Percentiles rank a stretch among this genome's conserved stretches.
Evolutionary conservation across 1,140 invertebrate genomes (phyloP).

Genomic region (Holotrichia oblita): DNA sequence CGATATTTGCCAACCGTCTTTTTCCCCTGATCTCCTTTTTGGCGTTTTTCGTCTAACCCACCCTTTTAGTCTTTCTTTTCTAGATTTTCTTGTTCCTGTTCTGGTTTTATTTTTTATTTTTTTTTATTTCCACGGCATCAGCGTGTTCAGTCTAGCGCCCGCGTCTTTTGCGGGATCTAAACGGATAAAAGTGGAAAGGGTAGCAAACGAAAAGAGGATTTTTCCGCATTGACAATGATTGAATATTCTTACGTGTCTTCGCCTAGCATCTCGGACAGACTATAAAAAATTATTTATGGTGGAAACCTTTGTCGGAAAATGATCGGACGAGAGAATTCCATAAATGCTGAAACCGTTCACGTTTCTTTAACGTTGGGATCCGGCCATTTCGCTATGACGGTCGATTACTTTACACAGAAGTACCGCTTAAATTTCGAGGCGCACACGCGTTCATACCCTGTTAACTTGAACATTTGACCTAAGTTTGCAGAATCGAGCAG

Average conservation of each 20-base stretch:
- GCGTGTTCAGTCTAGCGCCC: not conserved
- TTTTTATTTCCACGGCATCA: not conserved
- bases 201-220: not conserved
- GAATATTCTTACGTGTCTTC: conserved; percentile 31
- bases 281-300: conserved; percentile 35
- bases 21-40: conserved; percentile 6
- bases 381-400: not conserved
- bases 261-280: conserved; percentile 10
- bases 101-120: not conserved
- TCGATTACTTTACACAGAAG: conserved; percentile 20
- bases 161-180: not conserved
- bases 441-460: not conserved
- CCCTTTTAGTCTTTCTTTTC: not conserved
- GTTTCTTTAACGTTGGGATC: not conserved
- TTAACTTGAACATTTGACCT: not conserved
- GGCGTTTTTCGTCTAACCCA: not conserved
- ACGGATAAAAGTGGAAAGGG: not conserved
- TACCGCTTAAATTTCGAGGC: not conserved
- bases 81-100: conserved; percentile 19
- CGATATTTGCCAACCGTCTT: conserved; percentile 29
- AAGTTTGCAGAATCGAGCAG: not conserved
- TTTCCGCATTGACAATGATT: conserved; percentile 24
- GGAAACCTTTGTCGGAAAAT: conserved; percentile 32
- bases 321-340: not conserved
- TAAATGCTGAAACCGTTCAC: not conserved